A percentile compares a stretch with the other conserved stretches of the same genome.
Conservation (phyloP, 1,140 invertebrate species). For the Pomacea maculata region DNA sequence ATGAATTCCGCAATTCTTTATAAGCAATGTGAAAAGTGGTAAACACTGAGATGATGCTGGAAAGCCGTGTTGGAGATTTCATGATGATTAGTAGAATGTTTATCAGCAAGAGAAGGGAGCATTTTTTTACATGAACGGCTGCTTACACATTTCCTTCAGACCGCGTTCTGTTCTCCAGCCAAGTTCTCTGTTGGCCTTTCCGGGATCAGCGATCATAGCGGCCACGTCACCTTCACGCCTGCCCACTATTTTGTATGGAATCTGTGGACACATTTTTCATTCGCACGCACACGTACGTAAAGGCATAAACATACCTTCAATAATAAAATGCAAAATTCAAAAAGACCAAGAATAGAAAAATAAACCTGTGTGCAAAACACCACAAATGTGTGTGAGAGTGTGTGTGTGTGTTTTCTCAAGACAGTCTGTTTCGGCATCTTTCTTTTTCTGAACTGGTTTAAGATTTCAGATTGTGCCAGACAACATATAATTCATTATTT, state of each 20-base stretch:
- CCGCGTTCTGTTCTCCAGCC: slow-evolving; percentile 82
- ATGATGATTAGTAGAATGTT: too few relatives aligned
- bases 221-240: slow-evolving; percentile 85
- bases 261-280: slow-evolving; percentile 44
- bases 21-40: too few relatives aligned
- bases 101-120: too few relatives aligned
- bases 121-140: not conserved
- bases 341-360: not conserved
- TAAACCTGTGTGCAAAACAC: not conserved
- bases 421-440: not conserved
- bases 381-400: not conserved
- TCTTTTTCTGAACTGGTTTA: not conserved
- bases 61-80: too few relatives aligned
- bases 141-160: slow-evolving; percentile 90
- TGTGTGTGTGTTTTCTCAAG: not conserved
- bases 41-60: too few relatives aligned
- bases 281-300: not conserved
- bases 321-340: too few relatives aligned
- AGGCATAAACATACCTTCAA: not conserved
- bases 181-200: slow-evolving; percentile 77
- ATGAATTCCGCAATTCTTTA: too few relatives aligned
- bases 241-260: slow-evolving; percentile 79
- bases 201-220: slow-evolving; percentile 83
- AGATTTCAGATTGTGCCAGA: too few relatives aligned
- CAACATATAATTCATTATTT: too few relatives aligned